phyloP scores from a whole-genome alignment of 2,888 invertebrate species.

The Eupithecia subumbrata region DNA sequence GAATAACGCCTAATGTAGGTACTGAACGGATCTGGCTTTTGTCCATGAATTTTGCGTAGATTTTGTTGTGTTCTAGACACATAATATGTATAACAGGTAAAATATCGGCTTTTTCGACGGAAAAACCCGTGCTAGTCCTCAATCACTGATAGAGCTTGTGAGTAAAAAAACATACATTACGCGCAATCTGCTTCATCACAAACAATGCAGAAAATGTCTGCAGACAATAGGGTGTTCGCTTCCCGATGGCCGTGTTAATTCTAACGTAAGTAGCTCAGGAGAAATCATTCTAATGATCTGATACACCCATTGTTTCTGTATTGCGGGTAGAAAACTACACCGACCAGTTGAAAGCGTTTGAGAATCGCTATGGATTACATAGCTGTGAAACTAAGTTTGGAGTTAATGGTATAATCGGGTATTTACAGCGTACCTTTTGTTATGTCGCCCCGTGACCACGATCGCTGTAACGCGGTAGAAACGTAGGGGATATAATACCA shows the following conservation, averaged over 20 bases:
- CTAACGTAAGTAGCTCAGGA: not conserved
- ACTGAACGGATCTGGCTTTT: not conserved
- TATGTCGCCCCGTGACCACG: no score
- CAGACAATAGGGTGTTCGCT: constrained; percentile 2
- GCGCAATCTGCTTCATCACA: not conserved
- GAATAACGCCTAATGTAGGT: not conserved
- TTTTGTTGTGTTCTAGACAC: not conserved
- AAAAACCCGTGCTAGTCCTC: not conserved
- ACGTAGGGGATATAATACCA: no score
- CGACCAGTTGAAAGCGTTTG: not conserved
- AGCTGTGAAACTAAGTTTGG: not conserved
- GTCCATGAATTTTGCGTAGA: not conserved
- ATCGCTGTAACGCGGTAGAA: no score
- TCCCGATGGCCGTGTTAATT: not conserved
- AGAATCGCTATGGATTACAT: not conserved
- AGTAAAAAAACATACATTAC: not conserved
- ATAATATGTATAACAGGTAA: no score
- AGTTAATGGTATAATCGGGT: no score
- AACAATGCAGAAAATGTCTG: not conserved
- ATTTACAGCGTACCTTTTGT: no score
- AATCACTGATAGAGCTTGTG: not conserved
- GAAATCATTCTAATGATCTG: not conserved
- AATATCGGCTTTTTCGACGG: not conserved
- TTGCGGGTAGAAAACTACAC: not conserved
- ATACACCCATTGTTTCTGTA: not conserved